phyloP scores from a whole-genome alignment of 2,797 vertebrate genomes.

The Sorex maritimensis region DNA sequence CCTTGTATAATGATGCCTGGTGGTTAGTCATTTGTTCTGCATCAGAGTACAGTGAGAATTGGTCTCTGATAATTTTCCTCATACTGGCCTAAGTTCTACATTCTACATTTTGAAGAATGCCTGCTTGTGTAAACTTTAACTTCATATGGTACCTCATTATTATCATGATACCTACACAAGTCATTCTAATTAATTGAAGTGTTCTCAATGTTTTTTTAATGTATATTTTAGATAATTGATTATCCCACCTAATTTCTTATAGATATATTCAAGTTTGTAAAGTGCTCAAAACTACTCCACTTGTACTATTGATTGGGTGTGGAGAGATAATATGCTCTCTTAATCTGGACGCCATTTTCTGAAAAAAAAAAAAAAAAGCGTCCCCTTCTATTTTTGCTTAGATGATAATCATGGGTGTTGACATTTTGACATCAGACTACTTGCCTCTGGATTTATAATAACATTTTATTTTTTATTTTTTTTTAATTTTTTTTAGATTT shows the following conservation, averaged over 20 bases:
- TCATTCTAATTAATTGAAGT: no score
- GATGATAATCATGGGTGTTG: not conserved
- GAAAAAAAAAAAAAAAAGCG: not conserved
- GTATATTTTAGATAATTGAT: not conserved
- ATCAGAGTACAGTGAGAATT: not conserved
- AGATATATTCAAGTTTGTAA: not conserved
- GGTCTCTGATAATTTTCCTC: slow-evolving; percentile 15
- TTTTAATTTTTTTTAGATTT: no score
- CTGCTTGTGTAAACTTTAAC: not conserved
- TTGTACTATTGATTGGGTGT: not conserved
- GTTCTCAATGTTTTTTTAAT: no score
- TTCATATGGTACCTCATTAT: not conserved
- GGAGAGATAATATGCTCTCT: not conserved
- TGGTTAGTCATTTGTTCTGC: not conserved
- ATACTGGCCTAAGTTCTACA: not conserved
- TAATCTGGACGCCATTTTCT: slow-evolving; percentile 3
- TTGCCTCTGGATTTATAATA: slow-evolving; percentile 34
- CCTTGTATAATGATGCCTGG: not conserved
- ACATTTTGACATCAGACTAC: not conserved
- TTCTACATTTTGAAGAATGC: not conserved
- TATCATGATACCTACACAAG: no score
- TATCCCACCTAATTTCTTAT: not conserved
- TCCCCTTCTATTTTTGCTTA: not conserved
- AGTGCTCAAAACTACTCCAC: not conserved
- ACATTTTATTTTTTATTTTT: not conserved